These are phyloP conservation scores for Momotus momota DNA, from an alignment of 2,797 vertebrate genomes.

Conservation along the genomic window DNA sequence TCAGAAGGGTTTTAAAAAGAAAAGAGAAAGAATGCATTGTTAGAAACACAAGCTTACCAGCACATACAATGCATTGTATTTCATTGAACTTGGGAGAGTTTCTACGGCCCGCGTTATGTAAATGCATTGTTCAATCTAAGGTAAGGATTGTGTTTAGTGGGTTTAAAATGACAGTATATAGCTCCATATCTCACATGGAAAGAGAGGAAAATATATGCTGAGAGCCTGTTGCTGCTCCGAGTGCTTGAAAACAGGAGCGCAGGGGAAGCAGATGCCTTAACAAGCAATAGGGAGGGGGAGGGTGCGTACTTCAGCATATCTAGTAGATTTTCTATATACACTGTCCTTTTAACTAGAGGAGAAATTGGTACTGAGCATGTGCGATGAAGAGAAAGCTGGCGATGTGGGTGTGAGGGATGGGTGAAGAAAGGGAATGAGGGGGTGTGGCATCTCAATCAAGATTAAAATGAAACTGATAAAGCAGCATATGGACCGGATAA, in stretches of 20 bases:
- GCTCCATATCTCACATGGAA: slow-evolving; percentile 59
- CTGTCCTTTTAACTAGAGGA: slow-evolving; percentile 83
- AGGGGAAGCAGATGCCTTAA: slow-evolving; percentile 71
- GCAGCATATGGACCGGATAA: slow-evolving; percentile 86
- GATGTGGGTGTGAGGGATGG: slow-evolving; percentile 84
- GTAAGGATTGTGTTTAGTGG: slow-evolving; percentile 78
- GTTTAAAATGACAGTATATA: slow-evolving; percentile 87
- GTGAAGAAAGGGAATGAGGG: slow-evolving; percentile 82
- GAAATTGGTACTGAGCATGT: slow-evolving; percentile 79
- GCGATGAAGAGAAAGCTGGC: slow-evolving; percentile 84
- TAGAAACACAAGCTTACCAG: slow-evolving; percentile 81
- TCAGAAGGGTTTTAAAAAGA: slow-evolving; percentile 59
- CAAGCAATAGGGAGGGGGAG: slow-evolving; percentile 53
- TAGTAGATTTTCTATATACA: slow-evolving; percentile 74
- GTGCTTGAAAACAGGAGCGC: slow-evolving; percentile 63
- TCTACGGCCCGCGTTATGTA: slow-evolving; percentile 63
- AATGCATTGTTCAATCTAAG: slow-evolving; percentile 83
- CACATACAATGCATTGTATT: slow-evolving; percentile 83
- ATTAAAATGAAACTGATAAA: slow-evolving; percentile 86
- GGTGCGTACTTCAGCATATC: slow-evolving; percentile 61
- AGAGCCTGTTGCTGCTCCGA: slow-evolving; percentile 69
- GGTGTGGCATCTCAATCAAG: slow-evolving; percentile 85
- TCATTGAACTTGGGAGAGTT: slow-evolving; percentile 71
- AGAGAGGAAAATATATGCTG: slow-evolving; percentile 63
- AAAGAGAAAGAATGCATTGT: slow-evolving; percentile 74